Percentiles rank a stretch among this genome's conserved stretches.
phyloP scores from a whole-genome alignment of 2,888 invertebrate genomes.

The Eudasyphora cyanicolor region DNA sequence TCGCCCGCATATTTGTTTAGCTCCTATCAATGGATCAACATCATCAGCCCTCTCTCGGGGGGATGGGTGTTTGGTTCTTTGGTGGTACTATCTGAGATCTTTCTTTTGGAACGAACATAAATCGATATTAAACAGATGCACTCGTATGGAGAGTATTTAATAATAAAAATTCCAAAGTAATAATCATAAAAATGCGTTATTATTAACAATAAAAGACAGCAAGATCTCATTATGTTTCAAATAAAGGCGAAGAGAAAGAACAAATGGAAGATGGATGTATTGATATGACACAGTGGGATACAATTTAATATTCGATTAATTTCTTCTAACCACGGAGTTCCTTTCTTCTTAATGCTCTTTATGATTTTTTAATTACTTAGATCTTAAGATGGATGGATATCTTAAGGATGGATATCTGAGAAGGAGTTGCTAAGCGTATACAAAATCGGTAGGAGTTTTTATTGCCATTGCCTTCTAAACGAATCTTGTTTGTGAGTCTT shows the following conservation, averaged over 20 bases:
- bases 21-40: slow-evolving; percentile 2
- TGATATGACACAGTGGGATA: slow-evolving; percentile 30
- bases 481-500: too few relatives aligned
- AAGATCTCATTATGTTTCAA: background rate
- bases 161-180: slow-evolving; percentile 25
- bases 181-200: slow-evolving; percentile 5
- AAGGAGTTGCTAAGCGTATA: background rate
- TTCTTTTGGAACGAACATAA: slow-evolving; percentile 1
- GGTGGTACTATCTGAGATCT: background rate
- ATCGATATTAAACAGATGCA: slow-evolving; percentile 51
- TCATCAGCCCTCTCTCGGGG: background rate
- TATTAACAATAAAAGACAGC: slow-evolving; percentile 8
- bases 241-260: background rate
- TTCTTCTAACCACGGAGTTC: background rate
- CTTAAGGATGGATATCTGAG: background rate
- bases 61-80: background rate
- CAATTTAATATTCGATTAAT: background rate
- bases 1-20: slow-evolving; percentile 5
- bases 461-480: too few relatives aligned
- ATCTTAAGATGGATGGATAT: too few relatives aligned
- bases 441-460: too few relatives aligned
- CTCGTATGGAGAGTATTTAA: background rate
- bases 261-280: background rate
- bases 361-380: slow-evolving; percentile 56
- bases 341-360: slow-evolving; percentile 45